phyloP scores from a whole-genome alignment of 2,888 invertebrate genomes.

The Cheilosia scutellata region DNA sequence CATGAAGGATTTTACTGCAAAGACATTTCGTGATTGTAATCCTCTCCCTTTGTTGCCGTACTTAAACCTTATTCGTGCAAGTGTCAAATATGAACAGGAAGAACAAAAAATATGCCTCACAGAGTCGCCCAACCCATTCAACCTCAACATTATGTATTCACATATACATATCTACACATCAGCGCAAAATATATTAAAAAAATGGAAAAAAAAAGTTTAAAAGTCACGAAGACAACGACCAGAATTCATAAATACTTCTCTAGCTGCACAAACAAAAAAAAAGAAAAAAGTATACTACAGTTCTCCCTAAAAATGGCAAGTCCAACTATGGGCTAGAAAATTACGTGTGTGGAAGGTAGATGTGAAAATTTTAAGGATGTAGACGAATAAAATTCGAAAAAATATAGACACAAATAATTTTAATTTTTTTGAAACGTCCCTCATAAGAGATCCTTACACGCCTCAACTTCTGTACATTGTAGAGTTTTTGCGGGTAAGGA shows the following conservation, averaged over 20 bases:
- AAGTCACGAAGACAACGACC: slow-evolving; percentile 44
- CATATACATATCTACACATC: slow-evolving; percentile 4
- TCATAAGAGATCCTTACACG: slow-evolving; percentile 29
- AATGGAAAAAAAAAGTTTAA: slow-evolving; percentile 6
- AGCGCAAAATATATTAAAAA: slow-evolving; percentile 4
- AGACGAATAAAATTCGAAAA: slow-evolving; percentile 15
- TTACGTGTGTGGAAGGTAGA: neutral
- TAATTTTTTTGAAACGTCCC: neutral
- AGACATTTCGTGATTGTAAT: neutral
- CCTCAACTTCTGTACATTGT: slow-evolving; percentile 23
- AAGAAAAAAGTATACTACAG: neutral
- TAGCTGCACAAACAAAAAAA: slow-evolving; percentile 11
- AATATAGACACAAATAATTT: slow-evolving; percentile 24
- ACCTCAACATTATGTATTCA: slow-evolving; percentile 18
- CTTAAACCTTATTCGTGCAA: neutral
- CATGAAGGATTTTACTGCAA: too few relatives aligned
- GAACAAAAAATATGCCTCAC: slow-evolving; percentile 42
- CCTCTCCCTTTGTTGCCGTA: neutral
- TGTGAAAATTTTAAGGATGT: slow-evolving; percentile 6
- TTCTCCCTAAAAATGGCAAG: slow-evolving; percentile 13
- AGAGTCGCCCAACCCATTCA: slow-evolving; percentile 41
- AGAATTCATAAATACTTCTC: slow-evolving; percentile 42
- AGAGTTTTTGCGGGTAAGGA: slow-evolving; percentile 14
- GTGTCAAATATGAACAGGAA: slow-evolving; percentile 38
- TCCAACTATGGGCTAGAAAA: slow-evolving; percentile 35